phyloP scores from a whole-genome alignment of 2,797 vertebrate species.

The Cirrhinus molitorella region DNA sequence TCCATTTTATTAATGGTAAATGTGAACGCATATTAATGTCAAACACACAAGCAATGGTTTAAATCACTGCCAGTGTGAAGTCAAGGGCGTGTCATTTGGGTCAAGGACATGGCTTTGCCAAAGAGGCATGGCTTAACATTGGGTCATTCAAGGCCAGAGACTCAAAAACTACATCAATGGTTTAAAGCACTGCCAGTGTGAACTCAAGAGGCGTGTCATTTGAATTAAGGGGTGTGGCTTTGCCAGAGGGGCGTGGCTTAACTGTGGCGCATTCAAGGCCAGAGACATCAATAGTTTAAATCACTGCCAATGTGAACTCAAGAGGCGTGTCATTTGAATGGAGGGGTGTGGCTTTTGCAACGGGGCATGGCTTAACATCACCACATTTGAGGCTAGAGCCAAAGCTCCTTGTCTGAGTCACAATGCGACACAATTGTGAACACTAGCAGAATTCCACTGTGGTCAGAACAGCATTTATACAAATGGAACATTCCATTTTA shows the following conservation, averaged over 20 bases:
- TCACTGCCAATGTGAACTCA: slow-evolving; percentile 3
- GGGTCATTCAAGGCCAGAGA: background rate
- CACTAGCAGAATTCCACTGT: slow-evolving; percentile 33
- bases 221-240: no score
- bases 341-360: background rate
- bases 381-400: slow-evolving; percentile 38
- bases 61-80: no score
- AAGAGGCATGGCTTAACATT: background rate
- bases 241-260: no score
- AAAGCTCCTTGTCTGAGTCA: slow-evolving; percentile 42
- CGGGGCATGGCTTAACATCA: slow-evolving; percentile 32
- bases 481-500: background rate
- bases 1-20: no score
- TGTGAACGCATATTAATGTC: no score
- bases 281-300: background rate
- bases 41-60: background rate
- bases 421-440: background rate
- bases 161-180: background rate
- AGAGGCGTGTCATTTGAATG: background rate
- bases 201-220: no score
- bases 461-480: slow-evolving; percentile 29
- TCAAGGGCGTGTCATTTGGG: no score
- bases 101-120: no score
- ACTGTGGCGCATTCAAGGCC: no score
- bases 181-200: background rate